These are phyloP conservation scores for Cabera pusaria DNA, from an alignment of 2,888 invertebrate genomes.

Conservation along the genomic window DNA sequence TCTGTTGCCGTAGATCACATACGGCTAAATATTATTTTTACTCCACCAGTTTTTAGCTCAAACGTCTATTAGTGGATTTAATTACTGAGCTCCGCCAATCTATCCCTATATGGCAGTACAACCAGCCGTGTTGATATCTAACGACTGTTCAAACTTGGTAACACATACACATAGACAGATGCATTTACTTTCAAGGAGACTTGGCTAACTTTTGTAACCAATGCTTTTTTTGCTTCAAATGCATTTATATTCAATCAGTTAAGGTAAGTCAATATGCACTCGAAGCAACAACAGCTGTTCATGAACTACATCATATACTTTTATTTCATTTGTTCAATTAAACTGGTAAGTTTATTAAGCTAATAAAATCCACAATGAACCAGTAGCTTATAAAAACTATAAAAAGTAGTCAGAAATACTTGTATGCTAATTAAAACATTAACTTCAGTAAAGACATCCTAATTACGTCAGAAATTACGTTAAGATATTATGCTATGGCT, in stretches of 20 bases:
- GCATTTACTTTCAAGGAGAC: conserved; percentile 30
- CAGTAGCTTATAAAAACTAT: conserved; percentile 1
- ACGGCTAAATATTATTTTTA: conserved; percentile 1
- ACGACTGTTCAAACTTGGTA: conserved; percentile 32
- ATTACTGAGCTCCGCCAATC: conserved; percentile 26
- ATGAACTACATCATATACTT: too few species aligned
- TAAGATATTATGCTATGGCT: background rate
- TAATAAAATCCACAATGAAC: too few species aligned
- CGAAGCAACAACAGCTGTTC: too few species aligned
- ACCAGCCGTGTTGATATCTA: conserved; percentile 24
- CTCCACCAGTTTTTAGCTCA: conserved; percentile 1
- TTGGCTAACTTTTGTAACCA: too few species aligned
- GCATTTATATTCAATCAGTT: too few species aligned
- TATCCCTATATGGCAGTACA: conserved; percentile 29
- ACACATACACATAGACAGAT: conserved; percentile 29
- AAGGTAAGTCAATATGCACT: too few species aligned
- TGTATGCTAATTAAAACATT: conserved; percentile 1
- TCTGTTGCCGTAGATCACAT: too few species aligned
- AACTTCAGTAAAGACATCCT: conserved; percentile 1
- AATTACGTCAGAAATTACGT: conserved; percentile 7
- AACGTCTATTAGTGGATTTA: conserved; percentile 11
- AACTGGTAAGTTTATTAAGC: too few species aligned
- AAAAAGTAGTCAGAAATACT: conserved; percentile 10
- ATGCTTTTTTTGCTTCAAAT: too few species aligned
- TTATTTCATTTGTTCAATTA: too few species aligned